Percentiles rank a stretch among this genome's conserved stretches.
These are phyloP conservation scores for Drosophila ustulata DNA, from an alignment of 2,888 invertebrate species.

Conservation along the genomic window DNA sequence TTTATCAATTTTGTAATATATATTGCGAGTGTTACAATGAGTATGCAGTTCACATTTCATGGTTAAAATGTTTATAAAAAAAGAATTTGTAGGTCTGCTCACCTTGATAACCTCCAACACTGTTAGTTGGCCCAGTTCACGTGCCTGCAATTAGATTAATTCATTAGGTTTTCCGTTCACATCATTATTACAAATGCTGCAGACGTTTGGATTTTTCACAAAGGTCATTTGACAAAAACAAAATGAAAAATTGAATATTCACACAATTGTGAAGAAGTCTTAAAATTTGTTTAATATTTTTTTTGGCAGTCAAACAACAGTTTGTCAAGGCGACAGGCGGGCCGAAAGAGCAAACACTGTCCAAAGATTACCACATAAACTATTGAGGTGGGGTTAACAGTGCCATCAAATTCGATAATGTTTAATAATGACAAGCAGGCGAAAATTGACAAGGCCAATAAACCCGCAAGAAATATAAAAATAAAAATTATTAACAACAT, in stretches of 20 bases:
- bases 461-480: conserved; percentile 22
- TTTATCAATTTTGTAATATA: not conserved
- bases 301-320: conserved; percentile 31
- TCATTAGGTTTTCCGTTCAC: conserved; percentile 29
- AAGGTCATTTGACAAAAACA: conserved; percentile 40
- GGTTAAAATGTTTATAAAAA: conserved; percentile 1
- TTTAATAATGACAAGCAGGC: conserved; percentile 47
- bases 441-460: conserved; percentile 70
- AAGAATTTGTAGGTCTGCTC: conserved; percentile 10
- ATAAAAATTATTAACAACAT: conserved; percentile 47
- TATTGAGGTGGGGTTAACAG: conserved; percentile 48
- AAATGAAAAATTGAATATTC: conserved; percentile 18
- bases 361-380: conserved; percentile 55
- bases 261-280: conserved; percentile 22
- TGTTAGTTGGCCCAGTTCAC: conserved; percentile 38
- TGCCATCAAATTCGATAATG: conserved; percentile 43
- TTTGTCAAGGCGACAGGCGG: conserved; percentile 30
- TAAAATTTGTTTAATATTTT: not conserved
- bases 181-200: conserved; percentile 34
- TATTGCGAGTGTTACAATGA: not conserved
- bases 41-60: not conserved
- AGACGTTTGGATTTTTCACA: conserved; percentile 30
- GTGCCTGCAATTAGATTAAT: conserved; percentile 59
- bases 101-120: conserved; percentile 32
- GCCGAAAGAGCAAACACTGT: conserved; percentile 41